Conservation (phyloP, 2,113 vertebrate genomes). For the Apaloderma vittatum region DNA sequence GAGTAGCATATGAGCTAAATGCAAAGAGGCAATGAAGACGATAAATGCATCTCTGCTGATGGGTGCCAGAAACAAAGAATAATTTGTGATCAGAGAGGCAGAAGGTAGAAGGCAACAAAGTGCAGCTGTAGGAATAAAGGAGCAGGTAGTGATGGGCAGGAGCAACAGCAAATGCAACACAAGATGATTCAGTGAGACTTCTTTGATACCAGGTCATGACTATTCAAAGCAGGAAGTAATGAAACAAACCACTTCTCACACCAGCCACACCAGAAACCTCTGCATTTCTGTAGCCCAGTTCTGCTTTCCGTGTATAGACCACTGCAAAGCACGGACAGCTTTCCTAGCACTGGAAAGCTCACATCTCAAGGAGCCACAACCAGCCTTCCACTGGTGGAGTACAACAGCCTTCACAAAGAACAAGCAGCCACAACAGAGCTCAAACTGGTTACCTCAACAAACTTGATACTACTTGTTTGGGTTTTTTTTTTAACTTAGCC, state of each 20-base stretch:
- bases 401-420: rapidly evolving
- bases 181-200: neutral
- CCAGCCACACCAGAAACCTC: neutral
- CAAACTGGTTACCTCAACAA: neutral
- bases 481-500: neutral
- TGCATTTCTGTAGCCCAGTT: neutral
- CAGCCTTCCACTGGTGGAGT: neutral
- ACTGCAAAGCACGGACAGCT: neutral
- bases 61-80: neutral
- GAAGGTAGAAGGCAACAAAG: neutral
- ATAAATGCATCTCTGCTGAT: neutral
- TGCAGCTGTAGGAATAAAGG: neutral
- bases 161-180: neutral
- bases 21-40: neutral
- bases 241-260: neutral
- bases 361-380: neutral
- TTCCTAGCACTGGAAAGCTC: neutral
- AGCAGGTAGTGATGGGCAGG: neutral
- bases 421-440: neutral
- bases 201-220: neutral
- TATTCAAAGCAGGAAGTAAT: neutral
- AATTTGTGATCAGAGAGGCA: neutral
- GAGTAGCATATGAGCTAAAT: neutral
- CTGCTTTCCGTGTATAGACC: neutral
- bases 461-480: neutral